Conservation (phyloP, 2,113 vertebrate species). For the Aphelocoma coerulescens region DNA sequence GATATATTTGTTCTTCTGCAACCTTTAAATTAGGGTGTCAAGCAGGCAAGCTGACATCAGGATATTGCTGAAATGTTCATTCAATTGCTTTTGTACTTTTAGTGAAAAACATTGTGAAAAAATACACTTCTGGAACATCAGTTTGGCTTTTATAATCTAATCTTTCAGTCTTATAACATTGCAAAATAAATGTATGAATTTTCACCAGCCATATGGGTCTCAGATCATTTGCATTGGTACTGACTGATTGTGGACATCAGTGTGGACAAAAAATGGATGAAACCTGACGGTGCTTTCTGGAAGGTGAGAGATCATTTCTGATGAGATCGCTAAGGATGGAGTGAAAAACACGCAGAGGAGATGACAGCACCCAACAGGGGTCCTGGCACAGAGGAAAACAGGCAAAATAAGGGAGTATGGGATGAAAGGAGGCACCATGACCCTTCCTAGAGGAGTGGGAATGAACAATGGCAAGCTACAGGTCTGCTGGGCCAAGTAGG, state of each 20-base stretch:
- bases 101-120: background rate
- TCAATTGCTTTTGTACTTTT: slow-evolving; percentile 15
- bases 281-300: background rate
- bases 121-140: background rate
- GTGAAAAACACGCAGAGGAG: background rate
- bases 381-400: background rate
- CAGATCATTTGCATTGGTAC: background rate
- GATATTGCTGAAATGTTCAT: slow-evolving; percentile 18
- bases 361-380: background rate
- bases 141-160: background rate
- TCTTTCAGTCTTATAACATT: background rate
- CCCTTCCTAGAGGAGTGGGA: background rate
- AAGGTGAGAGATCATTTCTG: background rate
- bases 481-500: background rate
- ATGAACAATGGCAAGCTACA: background rate
- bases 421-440: background rate
- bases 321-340: background rate
- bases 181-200: background rate
- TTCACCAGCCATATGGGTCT: background rate
- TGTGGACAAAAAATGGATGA: background rate
- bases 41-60: slow-evolving; percentile 16
- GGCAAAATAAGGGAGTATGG: background rate
- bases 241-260: background rate
- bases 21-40: slow-evolving; percentile 30
- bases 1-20: background rate